Base-by-base conservation (phyloP, 2,797 vertebrate genomes). In the Margarornis squamiger region DNA sequence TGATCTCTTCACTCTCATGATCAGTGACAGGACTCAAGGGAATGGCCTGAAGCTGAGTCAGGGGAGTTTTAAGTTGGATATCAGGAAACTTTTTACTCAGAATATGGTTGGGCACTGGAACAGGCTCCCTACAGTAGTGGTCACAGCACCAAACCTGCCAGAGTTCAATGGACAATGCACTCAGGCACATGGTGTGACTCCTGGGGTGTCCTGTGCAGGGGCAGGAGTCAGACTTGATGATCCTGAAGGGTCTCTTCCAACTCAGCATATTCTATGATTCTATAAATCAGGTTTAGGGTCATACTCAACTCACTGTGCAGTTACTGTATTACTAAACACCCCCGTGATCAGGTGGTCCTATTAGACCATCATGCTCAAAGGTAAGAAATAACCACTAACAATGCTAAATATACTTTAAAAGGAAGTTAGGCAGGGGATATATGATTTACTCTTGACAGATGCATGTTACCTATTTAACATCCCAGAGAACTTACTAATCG, bases 81-180 rank as follows among this genome's bases (percentile, higher is more conserved):
- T 4, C 1, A 11, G 17, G 34, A 55, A 12, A 8, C 26, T 20
- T 55, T 75, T 68, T 17, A 62, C 10, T 2, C 19, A 41, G 13
- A 27, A 34, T 5, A 15, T 9, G 0, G 0, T 0, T 32, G 34
- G n/a, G 26, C 51, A 52, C 51, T 48, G 8, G 10, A 61, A 61
- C 7, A 54, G 30, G 22, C 14, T 68, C 12, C 32, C 15, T 19
- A 55, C 8, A 8, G 27, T 48, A 62, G 27, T 3, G 14, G 26
- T 46, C n/a, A 54, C 26, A 74, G 39, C 34, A 74, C 20, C 41
- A 68, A 65, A 13, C 22, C 48, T 17, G 32, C 32, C 15, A 23
- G 22, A 61, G 22, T 14, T 55, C 22, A 61, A 7, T 68, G 55
- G 41, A 75, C 1, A 0, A 20, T n/a, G 26, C 15, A 41, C 22